Evolutionary conservation across 2,113 vertebrate species (phyloP).

Genomic region (Ictalurus punctatus): DNA sequence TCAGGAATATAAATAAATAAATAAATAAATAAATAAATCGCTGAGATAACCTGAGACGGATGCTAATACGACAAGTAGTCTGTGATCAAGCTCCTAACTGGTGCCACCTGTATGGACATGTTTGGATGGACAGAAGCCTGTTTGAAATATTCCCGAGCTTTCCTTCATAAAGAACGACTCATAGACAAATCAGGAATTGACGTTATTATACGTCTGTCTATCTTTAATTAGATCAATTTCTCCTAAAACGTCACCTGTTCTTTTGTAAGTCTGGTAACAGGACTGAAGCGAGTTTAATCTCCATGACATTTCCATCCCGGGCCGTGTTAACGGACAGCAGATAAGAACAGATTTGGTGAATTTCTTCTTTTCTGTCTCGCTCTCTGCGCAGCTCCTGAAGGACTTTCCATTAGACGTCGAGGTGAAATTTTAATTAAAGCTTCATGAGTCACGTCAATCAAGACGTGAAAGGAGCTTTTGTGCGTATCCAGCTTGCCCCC

Average conservation of each 20-base stretch:
- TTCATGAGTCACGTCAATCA: constrained; percentile 26
- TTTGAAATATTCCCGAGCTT: no score
- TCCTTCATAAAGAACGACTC: no score
- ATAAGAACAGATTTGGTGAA: not conserved
- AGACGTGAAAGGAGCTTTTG: not conserved
- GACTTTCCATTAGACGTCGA: constrained; percentile 24
- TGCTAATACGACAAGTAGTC: not conserved
- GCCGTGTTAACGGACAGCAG: not conserved
- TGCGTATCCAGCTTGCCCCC: not conserved
- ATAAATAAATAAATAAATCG: not conserved
- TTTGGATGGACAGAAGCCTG: no score
- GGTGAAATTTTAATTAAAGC: constrained; percentile 46
- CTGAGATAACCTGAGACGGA: not conserved
- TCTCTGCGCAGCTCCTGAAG: not conserved
- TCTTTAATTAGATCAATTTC: not conserved
- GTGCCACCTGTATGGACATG: not conserved
- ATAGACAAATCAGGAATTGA: not conserved
- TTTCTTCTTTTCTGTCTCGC: not conserved
- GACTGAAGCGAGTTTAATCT: not conserved
- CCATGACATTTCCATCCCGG: constrained; percentile 16
- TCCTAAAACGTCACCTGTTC: not conserved
- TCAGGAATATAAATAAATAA: not conserved
- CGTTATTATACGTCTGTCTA: not conserved
- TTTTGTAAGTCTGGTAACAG: not conserved
- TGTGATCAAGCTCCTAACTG: not conserved